Conservation (phyloP, 2,888 invertebrate species). For the Timema podura region DNA sequence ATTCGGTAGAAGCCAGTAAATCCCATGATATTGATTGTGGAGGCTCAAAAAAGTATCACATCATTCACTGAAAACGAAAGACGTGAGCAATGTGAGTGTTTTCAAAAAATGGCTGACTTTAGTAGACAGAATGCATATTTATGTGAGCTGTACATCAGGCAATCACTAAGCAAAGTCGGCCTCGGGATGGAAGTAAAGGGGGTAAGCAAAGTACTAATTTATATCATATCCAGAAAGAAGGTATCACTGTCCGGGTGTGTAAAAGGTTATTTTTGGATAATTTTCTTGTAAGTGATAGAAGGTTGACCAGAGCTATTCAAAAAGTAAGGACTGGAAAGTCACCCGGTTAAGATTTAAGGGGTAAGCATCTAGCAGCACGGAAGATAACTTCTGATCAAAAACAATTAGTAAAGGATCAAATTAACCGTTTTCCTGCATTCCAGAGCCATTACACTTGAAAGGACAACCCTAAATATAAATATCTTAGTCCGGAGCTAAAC, state of each 20-base stretch:
- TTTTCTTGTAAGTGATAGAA: neutral
- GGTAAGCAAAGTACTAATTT: neutral
- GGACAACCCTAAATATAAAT: slow-evolving; percentile 10
- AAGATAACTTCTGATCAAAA: slow-evolving; percentile 1
- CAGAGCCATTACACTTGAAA: slow-evolving; percentile 16
- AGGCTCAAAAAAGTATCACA: neutral
- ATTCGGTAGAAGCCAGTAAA: neutral
- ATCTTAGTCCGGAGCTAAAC: slow-evolving; percentile 16
- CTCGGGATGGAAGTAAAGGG: neutral
- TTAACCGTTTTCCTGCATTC: slow-evolving; percentile 5
- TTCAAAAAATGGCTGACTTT: neutral
- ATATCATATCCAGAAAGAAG: neutral
- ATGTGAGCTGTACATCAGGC: slow-evolving; percentile 8
- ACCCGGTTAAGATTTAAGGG: neutral
- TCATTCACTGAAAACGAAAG: neutral
- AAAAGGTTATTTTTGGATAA: slow-evolving; percentile 8
- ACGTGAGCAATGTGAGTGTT: neutral
- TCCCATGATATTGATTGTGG: neutral
- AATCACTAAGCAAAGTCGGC: neutral
- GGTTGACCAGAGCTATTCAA: neutral
- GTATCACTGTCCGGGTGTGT: slow-evolving; percentile 2
- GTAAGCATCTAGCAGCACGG: neutral
- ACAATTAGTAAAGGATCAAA: neutral
- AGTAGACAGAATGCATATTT: slow-evolving; percentile 5
- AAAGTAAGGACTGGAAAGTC: neutral